Evolutionary conservation across 2,888 invertebrate genomes (phyloP).

Genomic region (Chrysodeixis includens): DNA sequence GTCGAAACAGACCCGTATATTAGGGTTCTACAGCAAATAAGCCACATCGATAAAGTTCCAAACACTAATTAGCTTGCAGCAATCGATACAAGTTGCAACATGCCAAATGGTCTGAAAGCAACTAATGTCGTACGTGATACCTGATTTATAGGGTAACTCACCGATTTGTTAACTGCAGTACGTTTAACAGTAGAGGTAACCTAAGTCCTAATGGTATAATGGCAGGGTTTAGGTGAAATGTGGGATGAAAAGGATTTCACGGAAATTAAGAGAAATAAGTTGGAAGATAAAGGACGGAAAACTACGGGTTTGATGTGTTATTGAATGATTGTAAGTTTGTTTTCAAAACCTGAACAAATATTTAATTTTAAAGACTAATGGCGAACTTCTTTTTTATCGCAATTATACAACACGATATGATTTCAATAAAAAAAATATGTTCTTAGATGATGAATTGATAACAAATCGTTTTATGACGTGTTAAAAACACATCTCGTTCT

Average conservation of each 20-base stretch:
- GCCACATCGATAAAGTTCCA: conserved; percentile 8
- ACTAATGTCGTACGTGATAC: conserved; percentile 17
- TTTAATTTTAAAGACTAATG: no score
- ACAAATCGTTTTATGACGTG: no score
- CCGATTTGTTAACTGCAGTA: not conserved
- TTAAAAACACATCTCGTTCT: no score
- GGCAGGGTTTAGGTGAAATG: not conserved
- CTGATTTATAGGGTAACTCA: conserved; percentile 20
- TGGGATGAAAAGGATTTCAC: not conserved
- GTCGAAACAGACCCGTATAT: conserved; percentile 7
- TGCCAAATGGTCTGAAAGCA: conserved; percentile 21
- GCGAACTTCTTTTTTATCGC: no score
- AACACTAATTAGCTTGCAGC: conserved; percentile 26
- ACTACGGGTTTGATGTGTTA: no score
- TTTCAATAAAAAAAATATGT: no score
- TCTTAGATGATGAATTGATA: no score
- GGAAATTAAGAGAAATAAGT: no score
- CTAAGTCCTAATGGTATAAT: not conserved
- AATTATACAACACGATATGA: no score
- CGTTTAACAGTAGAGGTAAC: not conserved
- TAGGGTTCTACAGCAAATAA: not conserved
- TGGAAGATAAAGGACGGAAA: no score
- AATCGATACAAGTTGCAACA: conserved; percentile 13
- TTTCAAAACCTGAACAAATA: no score
- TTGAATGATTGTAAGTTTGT: no score